A percentile compares a stretch with the other conserved stretches of the same genome.
These are phyloP conservation scores for Marmota monax DNA, from an alignment of 2,113 vertebrate species.

Conservation along the genomic window DNA sequence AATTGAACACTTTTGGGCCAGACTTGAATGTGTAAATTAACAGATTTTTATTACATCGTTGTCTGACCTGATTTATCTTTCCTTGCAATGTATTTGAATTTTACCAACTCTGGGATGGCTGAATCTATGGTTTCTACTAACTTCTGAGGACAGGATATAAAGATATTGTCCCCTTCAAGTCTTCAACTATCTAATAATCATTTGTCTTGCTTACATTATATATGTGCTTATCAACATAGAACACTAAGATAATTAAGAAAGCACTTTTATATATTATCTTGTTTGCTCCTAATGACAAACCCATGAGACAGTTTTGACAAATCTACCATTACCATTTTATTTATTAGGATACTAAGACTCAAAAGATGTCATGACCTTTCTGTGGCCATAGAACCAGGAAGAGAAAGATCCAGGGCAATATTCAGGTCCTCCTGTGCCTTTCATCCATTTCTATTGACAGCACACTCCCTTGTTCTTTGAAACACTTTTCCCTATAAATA, in stretches of 20 bases:
- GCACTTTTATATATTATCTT: not conserved
- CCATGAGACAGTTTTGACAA: not conserved
- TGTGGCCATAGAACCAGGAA: not conserved
- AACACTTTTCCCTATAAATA: conserved; percentile 13
- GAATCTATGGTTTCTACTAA: not conserved
- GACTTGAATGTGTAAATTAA: not conserved
- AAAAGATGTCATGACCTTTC: not conserved
- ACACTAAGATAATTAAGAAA: not conserved
- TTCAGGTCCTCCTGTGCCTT: not conserved
- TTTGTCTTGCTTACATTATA: not conserved
- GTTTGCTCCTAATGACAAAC: not conserved
- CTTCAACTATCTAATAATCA: not conserved
- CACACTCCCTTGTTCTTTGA: not conserved
- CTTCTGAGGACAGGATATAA: not conserved
- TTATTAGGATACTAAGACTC: not conserved
- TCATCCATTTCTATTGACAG: not conserved
- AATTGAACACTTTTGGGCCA: not conserved
- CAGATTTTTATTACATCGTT: not conserved
- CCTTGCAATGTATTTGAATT: not conserved
- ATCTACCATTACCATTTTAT: not conserved
- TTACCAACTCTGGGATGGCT: not conserved
- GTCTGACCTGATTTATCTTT: not conserved
- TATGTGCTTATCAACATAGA: not conserved
- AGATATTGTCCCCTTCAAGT: not conserved
- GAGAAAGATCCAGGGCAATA: not conserved